Conservation (phyloP, 35 echinoderm and acorn worm genomes). For the Heliocidaris tuberculata region DNA sequence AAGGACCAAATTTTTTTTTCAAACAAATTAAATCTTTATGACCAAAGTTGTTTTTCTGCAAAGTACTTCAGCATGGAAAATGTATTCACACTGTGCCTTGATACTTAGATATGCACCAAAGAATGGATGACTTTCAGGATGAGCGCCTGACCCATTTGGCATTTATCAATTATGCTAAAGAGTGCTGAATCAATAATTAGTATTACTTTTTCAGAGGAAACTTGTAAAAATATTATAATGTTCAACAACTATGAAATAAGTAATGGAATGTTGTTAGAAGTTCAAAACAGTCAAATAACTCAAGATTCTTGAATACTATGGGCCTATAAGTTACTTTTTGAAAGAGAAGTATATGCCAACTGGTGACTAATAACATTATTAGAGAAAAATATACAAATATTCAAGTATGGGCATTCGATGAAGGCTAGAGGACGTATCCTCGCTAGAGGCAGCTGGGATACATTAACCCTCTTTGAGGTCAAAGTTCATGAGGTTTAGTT, state of each 20-base stretch:
- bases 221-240: no score
- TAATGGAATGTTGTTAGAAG: no score
- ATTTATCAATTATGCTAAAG: no score
- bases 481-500: constrained; percentile 44
- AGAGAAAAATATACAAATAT: background rate
- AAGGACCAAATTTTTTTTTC: background rate
- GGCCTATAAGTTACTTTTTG: background rate
- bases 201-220: no score
- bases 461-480: constrained; percentile 23
- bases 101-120: background rate
- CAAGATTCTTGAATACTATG: background rate
- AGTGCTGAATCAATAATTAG: no score
- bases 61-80: background rate
- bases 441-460: constrained; percentile 21
- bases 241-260: background rate
- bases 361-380: background rate
- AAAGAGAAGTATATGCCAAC: background rate
- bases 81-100: background rate
- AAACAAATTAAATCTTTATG: background rate
- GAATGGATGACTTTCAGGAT: background rate
- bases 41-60: background rate
- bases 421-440: background rate
- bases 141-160: background rate
- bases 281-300: background rate
- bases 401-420: no score